Percentiles rank a stretch among this genome's conserved stretches.
Evolutionary conservation across 2,797 vertebrate species (phyloP).

Genomic region (Channa striata): DNA sequence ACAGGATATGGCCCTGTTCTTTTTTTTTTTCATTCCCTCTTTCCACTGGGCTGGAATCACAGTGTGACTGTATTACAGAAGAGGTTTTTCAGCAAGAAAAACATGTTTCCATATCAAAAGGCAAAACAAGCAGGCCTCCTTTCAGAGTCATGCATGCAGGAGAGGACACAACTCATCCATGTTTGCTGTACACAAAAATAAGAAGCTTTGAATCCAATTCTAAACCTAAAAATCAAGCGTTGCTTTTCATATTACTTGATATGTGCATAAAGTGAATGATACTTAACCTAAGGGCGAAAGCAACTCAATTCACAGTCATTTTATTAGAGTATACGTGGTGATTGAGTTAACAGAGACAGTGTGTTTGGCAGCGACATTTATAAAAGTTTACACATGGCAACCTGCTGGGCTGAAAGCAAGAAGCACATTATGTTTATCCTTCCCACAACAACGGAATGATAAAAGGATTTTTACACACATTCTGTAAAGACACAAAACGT

Average conservation of each 20-base stretch:
- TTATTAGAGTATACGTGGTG: neutral
- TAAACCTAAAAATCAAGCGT: slow-evolving; percentile 42
- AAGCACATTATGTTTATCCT: too few species aligned
- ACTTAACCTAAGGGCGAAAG: neutral
- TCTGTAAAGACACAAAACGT: too few species aligned
- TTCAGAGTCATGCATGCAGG: slow-evolving; percentile 79
- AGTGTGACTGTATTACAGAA: slow-evolving; percentile 87
- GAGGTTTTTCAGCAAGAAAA: slow-evolving; percentile 84
- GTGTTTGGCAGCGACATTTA: too few species aligned
- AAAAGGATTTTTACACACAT: too few species aligned
- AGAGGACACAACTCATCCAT: neutral
- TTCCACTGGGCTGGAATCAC: slow-evolving; percentile 81
- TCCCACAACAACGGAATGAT: too few species aligned
- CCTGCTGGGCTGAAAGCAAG: too few species aligned
- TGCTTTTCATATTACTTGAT: slow-evolving; percentile 24
- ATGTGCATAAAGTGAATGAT: slow-evolving; percentile 18
- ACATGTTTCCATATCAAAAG: slow-evolving; percentile 94
- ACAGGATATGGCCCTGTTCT: slow-evolving; percentile 85
- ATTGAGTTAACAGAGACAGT: too few species aligned
- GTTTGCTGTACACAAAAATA: slow-evolving; percentile 16
- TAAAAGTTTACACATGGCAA: too few species aligned
- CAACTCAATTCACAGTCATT: neutral
- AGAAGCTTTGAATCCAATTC: slow-evolving; percentile 43
- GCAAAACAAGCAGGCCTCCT: slow-evolving; percentile 87
- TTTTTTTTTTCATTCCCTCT: slow-evolving; percentile 62